Evolutionary conservation across 2,797 vertebrate species (phyloP).

Genomic region (Molossus molossus): DNA sequence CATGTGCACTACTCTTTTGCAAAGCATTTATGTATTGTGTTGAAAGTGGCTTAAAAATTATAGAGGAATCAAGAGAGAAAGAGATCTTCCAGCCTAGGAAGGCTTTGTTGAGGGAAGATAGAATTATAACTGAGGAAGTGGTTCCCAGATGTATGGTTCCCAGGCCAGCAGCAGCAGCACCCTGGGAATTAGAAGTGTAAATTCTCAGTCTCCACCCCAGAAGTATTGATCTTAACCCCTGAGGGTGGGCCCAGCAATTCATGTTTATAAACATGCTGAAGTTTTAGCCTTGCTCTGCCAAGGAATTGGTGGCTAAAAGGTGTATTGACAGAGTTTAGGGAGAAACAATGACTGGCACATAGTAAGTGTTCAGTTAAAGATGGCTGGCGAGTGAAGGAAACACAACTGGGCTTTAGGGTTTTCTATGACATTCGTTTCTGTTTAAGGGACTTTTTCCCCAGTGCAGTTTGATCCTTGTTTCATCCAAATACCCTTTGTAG

Average conservation of each 20-base stretch:
- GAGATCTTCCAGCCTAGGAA: neutral
- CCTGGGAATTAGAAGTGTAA: neutral
- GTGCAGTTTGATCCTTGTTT: neutral
- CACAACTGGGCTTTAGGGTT: neutral
- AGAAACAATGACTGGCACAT: neutral
- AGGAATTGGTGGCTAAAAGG: neutral
- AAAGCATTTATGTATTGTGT: conserved; percentile 14
- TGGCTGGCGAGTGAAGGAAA: neutral
- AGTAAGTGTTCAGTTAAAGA: neutral
- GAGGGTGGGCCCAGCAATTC: neutral
- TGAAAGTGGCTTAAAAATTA: neutral
- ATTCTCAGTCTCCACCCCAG: neutral
- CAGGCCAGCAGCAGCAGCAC: neutral
- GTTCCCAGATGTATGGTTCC: neutral
- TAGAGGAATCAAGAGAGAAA: neutral
- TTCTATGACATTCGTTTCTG: neutral
- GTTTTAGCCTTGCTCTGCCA: neutral
- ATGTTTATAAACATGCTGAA: neutral
- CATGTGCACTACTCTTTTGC: neutral
- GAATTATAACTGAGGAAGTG: neutral
- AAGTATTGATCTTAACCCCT: neutral
- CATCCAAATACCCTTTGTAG: neutral
- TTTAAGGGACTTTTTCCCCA: neutral
- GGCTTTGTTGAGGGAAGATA: neutral
- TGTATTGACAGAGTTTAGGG: neutral